These are phyloP conservation scores for Scolanthus callimorphus DNA, from an alignment of 92 coral and sea anemone genomes.

Conservation along the genomic window DNA sequence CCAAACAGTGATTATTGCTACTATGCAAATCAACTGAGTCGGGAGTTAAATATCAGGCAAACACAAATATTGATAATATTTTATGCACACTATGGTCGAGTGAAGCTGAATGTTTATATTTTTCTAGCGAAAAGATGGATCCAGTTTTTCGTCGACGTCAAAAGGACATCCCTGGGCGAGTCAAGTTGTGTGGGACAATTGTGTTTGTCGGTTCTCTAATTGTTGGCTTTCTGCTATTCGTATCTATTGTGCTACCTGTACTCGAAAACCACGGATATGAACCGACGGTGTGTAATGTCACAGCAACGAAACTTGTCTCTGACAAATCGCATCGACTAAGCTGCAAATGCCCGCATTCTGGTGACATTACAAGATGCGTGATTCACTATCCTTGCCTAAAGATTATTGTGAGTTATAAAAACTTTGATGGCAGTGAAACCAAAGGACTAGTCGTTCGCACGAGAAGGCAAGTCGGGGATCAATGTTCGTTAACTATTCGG, in stretches of 20 bases:
- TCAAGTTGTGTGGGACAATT: constrained; percentile 23
- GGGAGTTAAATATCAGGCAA: no score
- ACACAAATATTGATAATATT: no score
- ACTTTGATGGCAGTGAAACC: not conserved
- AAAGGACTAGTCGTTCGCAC: constrained; percentile 42
- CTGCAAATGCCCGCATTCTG: constrained; percentile 25
- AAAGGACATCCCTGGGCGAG: constrained; percentile 7
- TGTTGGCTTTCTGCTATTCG: constrained; percentile 40
- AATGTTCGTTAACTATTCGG: constrained; percentile 55
- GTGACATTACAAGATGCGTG: constrained; percentile 30
- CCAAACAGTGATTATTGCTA: no score
- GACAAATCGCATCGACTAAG: constrained; percentile 20
- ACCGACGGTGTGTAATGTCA: constrained; percentile 30
- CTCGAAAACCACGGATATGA: constrained; percentile 42
- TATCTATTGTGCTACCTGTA: constrained; percentile 39
- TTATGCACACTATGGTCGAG: no score
- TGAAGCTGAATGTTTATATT: no score
- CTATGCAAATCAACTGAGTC: no score
- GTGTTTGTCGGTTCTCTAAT: constrained; percentile 17
- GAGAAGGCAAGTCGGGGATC: constrained; percentile 43
- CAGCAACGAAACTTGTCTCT: constrained; percentile 13
- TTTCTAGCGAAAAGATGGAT: no score
- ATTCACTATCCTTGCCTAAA: constrained; percentile 61
- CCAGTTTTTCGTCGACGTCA: not conserved
- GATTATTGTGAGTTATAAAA: constrained; percentile 21